Percentiles rank a stretch among this genome's conserved stretches.
Conservation (phyloP, 64 coral and sea anemone species). For the Pachyseris speciosa region DNA sequence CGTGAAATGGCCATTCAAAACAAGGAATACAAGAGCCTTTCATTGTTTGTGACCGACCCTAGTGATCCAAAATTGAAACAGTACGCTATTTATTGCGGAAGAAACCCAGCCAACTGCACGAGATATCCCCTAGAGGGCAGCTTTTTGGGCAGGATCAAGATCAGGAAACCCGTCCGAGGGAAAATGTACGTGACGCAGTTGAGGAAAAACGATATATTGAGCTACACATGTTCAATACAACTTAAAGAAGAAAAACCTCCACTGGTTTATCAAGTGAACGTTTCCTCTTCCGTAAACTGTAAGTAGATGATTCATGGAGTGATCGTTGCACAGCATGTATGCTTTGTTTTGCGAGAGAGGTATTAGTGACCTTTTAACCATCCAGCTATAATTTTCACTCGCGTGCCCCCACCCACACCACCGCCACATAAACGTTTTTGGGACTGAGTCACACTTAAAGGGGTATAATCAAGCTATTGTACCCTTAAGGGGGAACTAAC, state of each 20-base stretch:
- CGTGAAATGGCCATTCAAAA: no score
- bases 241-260: background rate
- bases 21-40: background rate
- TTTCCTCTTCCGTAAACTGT: background rate
- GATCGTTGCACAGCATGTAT: no score
- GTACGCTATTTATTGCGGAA: background rate
- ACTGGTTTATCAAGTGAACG: background rate
- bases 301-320: no score
- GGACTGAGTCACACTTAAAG: no score
- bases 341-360: no score
- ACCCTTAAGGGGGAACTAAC: no score
- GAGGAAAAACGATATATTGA: background rate
- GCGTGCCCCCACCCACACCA: no score
- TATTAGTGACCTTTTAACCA: no score
- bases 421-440: no score
- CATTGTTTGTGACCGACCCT: background rate
- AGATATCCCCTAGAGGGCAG: background rate
- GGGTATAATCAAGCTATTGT: no score
- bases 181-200: background rate
- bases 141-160: background rate
- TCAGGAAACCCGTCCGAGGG: background rate
- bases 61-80: no score
- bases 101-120: background rate
- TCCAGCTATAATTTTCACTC: no score
- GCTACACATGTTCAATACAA: background rate